A percentile compares a stretch with the other conserved stretches of the same genome.
phyloP scores from a whole-genome alignment of 1,140 invertebrate species.

The Atta texana region DNA sequence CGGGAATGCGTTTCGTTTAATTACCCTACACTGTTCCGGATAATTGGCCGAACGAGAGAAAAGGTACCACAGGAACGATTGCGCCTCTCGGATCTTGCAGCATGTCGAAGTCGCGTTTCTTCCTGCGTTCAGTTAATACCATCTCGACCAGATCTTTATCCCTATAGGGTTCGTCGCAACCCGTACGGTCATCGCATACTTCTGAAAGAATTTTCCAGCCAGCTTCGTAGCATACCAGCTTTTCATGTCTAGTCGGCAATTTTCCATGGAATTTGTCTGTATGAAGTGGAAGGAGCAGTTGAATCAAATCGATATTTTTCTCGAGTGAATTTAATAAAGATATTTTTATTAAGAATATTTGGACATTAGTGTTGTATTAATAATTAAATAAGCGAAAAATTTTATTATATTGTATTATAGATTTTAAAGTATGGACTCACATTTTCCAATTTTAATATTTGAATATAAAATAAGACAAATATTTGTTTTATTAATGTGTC shows the following conservation, averaged over 20 bases:
- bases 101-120: slow-evolving; percentile 43
- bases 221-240: slow-evolving; percentile 41
- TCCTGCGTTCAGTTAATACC: slow-evolving; percentile 29
- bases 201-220: slow-evolving; percentile 67
- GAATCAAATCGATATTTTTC: slow-evolving; percentile 37
- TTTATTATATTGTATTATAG: not conserved
- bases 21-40: slow-evolving; percentile 51
- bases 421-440: not conserved
- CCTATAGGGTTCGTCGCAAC: not conserved
- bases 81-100: not conserved
- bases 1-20: slow-evolving; percentile 66
- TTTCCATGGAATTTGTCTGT: slow-evolving; percentile 63
- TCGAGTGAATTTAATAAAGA: slow-evolving; percentile 7
- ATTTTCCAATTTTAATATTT: slow-evolving; percentile 13
- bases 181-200: slow-evolving; percentile 61
- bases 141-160: slow-evolving; percentile 27
- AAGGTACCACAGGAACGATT: slow-evolving; percentile 8
- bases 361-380: not conserved
- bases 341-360: not conserved
- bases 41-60: slow-evolving; percentile 25
- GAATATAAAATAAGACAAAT: not conserved
- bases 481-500: too few relatives aligned
- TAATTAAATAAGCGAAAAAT: not conserved
- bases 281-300: not conserved
- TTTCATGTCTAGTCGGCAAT: slow-evolving; percentile 62